Evolutionary conservation across 2,113 vertebrate genomes (phyloP).

Genomic region (Myiozetetes cayanensis): DNA sequence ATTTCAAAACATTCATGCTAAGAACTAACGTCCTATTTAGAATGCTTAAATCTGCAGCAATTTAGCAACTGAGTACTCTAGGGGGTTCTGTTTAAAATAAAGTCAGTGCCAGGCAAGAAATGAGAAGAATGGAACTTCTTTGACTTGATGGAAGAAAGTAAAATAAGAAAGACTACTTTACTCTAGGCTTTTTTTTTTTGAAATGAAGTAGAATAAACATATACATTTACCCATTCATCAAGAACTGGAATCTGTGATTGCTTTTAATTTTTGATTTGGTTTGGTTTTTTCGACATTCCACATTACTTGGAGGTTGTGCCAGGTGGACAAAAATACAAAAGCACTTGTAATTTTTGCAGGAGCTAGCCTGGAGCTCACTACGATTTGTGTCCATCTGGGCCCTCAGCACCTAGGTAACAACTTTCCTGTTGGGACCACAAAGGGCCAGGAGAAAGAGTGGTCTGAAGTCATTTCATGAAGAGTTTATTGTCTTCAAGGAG

Average conservation of each 20-base stretch:
- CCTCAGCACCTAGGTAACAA: rapidly evolving
- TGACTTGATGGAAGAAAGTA: neutral
- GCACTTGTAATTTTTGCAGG: neutral
- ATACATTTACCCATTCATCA: neutral
- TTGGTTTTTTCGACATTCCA: neutral
- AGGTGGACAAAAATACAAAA: neutral
- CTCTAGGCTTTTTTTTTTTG: neutral
- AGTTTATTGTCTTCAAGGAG: neutral
- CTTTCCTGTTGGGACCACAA: rapidly evolving
- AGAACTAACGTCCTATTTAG: constrained; percentile 75
- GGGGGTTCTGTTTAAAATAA: constrained; percentile 25
- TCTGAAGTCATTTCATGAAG: neutral
- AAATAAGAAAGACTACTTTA: neutral
- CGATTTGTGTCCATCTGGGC: neutral
- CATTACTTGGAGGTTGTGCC: neutral
- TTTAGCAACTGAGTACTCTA: constrained; percentile 13
- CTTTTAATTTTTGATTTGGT: neutral
- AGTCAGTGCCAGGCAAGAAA: neutral
- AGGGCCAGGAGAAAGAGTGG: neutral
- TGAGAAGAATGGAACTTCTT: neutral
- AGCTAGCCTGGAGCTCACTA: neutral
- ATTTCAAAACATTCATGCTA: constrained; percentile 75
- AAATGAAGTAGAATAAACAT: neutral
- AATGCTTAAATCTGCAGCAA: constrained; percentile 62
- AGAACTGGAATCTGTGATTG: neutral